A percentile compares a stretch with the other conserved stretches of the same genome.
These are phyloP conservation scores for Pseudomyrmex concolor DNA, from an alignment of 1,140 invertebrate species.

Conservation along the genomic window DNA sequence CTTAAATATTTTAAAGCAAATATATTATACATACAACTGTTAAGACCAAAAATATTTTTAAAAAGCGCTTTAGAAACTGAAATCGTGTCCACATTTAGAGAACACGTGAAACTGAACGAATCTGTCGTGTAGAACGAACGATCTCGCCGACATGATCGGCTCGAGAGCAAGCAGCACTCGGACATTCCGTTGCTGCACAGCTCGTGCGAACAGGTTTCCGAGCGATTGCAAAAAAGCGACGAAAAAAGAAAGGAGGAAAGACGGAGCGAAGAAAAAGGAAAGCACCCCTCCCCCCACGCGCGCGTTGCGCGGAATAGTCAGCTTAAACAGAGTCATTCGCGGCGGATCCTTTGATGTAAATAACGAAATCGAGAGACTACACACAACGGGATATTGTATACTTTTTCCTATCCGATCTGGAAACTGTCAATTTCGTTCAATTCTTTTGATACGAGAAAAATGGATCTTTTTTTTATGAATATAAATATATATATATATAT, in stretches of 20 bases:
- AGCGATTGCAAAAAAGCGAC: constrained; percentile 69
- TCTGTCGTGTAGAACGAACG: constrained; percentile 64
- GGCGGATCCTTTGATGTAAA: constrained; percentile 61
- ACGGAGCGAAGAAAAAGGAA: constrained; percentile 33
- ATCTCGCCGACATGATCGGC: constrained; percentile 54
- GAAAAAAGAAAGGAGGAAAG: constrained; percentile 35
- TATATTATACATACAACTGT: too few relatives aligned
- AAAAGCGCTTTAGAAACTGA: neutral
- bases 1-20: too few relatives aligned
- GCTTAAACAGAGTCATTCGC: constrained; percentile 71
- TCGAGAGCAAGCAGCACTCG: constrained; percentile 69
- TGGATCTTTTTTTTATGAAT: too few relatives aligned
- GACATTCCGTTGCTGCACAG: constrained; percentile 67
- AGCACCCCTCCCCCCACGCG: neutral
- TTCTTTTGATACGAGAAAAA: neutral
- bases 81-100: neutral
- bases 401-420: neutral
- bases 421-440: neutral
- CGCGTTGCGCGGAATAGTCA: constrained; percentile 19
- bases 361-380: constrained; percentile 26
- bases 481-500: too few relatives aligned
- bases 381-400: neutral
- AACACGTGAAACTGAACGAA: constrained; percentile 38
- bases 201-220: constrained; percentile 72
- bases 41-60: too few relatives aligned